Evolutionary conservation across 2,888 invertebrate genomes (phyloP).

Genomic region (Heteromurus nitidus): DNA sequence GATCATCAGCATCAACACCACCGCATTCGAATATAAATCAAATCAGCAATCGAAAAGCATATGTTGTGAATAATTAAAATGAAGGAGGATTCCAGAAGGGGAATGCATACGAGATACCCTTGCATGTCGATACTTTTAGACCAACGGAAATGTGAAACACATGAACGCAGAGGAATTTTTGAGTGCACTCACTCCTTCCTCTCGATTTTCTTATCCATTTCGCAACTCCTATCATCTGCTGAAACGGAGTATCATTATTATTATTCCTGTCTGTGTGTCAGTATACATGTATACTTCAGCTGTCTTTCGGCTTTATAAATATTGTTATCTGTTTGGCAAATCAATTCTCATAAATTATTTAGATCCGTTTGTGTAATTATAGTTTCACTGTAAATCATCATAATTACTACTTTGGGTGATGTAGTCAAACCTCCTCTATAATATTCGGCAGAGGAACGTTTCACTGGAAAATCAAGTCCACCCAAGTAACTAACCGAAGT

Average conservation of each 20-base stretch:
- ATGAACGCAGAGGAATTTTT: too few relatives aligned
- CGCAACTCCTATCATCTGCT: not conserved
- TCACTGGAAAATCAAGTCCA: constrained; percentile 38
- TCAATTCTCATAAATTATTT: constrained; percentile 60
- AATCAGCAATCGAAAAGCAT: not conserved
- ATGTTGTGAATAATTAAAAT: not conserved
- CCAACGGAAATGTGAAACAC: not conserved
- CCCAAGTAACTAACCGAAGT: too few relatives aligned
- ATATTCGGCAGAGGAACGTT: constrained; percentile 26
- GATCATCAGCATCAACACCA: not conserved
- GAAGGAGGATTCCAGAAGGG: not conserved
- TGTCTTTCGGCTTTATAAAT: not conserved
- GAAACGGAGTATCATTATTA: not conserved
- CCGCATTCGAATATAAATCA: not conserved
- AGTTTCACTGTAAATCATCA: constrained; percentile 54
- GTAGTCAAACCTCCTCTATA: constrained; percentile 42
- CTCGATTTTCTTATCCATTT: not conserved
- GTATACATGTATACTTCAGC: not conserved
- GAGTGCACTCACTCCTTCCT: not conserved
- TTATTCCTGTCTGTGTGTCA: not conserved
- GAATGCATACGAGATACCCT: not conserved
- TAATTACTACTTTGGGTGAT: constrained; percentile 45
- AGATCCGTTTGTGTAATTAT: constrained; percentile 54
- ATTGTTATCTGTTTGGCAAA: constrained; percentile 43
- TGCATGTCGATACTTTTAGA: not conserved